A percentile compares a stretch with the other conserved stretches of the same genome.
Evolutionary conservation across 2,888 invertebrate species (phyloP).

Genomic region (Resseliella maxima): DNA sequence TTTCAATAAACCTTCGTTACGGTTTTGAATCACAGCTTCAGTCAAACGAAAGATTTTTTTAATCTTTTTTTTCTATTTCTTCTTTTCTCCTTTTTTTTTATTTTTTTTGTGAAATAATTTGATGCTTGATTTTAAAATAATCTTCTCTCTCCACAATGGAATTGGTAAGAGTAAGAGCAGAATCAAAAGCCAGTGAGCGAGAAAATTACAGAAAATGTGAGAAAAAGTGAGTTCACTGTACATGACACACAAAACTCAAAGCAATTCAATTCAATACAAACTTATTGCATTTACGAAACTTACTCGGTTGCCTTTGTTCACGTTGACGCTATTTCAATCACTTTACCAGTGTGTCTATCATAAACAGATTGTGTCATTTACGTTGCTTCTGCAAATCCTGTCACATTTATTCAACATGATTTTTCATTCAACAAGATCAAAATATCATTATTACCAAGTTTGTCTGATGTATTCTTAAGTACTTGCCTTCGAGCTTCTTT

Average conservation of each 20-base stretch:
- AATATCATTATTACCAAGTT: slow-evolving; percentile 44
- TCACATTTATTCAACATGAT: slow-evolving; percentile 10
- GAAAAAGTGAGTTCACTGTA: no score
- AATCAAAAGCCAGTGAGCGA: no score
- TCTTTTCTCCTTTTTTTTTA: background rate
- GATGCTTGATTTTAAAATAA: no score
- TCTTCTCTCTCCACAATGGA: no score
- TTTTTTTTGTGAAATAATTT: no score
- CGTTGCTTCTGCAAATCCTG: background rate
- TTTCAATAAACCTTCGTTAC: background rate
- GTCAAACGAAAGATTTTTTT: background rate
- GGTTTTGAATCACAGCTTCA: background rate
- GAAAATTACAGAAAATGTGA: background rate
- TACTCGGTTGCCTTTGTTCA: background rate
- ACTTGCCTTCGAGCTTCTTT: slow-evolving; percentile 30
- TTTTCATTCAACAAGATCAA: slow-evolving; percentile 37
- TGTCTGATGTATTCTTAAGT: slow-evolving; percentile 45
- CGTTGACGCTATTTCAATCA: slow-evolving; percentile 3
- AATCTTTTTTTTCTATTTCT: background rate
- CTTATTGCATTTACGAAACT: background rate
- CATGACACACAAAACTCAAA: background rate
- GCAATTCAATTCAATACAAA: background rate
- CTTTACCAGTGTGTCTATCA: slow-evolving; percentile 18
- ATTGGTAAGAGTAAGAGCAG: no score
- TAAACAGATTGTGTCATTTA: slow-evolving; percentile 28